A percentile compares a stretch with the other conserved stretches of the same genome.
phyloP scores from a whole-genome alignment of 2,797 vertebrate genomes.

The Pseudomugil tenellus region DNA sequence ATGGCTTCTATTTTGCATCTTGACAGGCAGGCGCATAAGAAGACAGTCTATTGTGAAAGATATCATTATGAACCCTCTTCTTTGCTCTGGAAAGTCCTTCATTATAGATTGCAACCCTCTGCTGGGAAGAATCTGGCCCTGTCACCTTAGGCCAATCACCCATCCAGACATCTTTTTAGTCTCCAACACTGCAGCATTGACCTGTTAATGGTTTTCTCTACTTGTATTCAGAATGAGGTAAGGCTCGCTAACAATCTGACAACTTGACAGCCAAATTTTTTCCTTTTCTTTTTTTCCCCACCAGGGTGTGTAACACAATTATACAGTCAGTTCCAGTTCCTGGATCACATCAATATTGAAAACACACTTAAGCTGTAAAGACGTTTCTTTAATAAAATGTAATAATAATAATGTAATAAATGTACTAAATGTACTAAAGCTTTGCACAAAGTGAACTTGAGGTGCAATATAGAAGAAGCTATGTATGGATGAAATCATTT shows the following conservation, averaged over 20 bases:
- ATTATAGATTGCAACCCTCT: constrained; percentile 59
- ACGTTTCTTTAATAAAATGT: neutral
- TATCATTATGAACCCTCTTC: constrained; percentile 73
- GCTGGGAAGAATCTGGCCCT: constrained; percentile 57
- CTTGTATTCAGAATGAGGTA: constrained; percentile 34
- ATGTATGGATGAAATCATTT: constrained; percentile 46
- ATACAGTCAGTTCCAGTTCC: constrained; percentile 6
- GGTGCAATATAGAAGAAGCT: constrained; percentile 34
- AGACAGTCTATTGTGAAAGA: constrained; percentile 73
- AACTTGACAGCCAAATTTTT: constrained; percentile 36
- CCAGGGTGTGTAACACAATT: constrained; percentile 25
- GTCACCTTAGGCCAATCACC: constrained; percentile 72
- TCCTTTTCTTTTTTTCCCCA: constrained; percentile 5
- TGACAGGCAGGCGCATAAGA: constrained; percentile 68
- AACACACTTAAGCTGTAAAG: neutral
- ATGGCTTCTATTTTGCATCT: constrained; percentile 38
- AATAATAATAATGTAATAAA: no score
- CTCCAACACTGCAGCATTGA: constrained; percentile 56
- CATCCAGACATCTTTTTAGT: constrained; percentile 49
- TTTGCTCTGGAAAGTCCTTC: constrained; percentile 69
- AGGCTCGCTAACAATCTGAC: constrained; percentile 52
- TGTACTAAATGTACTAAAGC: constrained; percentile 6
- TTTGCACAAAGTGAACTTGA: neutral
- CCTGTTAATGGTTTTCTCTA: constrained; percentile 64
- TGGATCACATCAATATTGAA: constrained; percentile 13